Evolutionary conservation across 1,140 invertebrate species (phyloP), one percentile per base, ranked within the genome.

Genomic region (Marisa cornuarietis): DNA sequence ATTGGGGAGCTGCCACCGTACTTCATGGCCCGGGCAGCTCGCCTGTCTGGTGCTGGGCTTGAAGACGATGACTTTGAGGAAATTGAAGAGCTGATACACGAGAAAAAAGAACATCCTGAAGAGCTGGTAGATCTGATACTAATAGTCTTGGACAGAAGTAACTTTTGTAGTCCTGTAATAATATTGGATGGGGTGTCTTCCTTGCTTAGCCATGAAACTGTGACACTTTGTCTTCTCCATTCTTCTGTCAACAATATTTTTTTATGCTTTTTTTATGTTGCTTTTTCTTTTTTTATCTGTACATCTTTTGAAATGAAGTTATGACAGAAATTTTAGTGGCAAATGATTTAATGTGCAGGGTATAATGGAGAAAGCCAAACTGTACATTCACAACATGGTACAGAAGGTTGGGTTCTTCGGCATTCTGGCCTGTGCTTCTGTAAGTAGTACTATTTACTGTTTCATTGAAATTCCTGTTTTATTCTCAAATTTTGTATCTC

Each of bases 381-480:
- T 97, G 69, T 94, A 94, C 82, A 95, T 99, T 84, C 96, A 99
- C 91, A 95, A 96, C 84, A 92, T 99, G 72, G 97, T 99, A 2
- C 95, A 99, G 88, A 95, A 94, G 89, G 96, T 99, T 72, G 98
- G 99, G 42, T 99, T 99, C 92, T 95, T 97, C 83, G 98, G 98
- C 49, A 99, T 99, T 84, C 91, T 99, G 79, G 95, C 97, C 7
- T 99, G 98, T 93, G 99, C 98, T 68, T 98, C 97, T 80, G 95
- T 96, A 89, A 92, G 92, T 92, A 63, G 26, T 52, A 51, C 68
- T 58, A 74, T 62, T 61, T 71, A 42, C 52, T 66, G 18, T 75
- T 31, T 31, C 31, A 42, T 11, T 9, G 1, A 58, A 58, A 58
- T 18, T 1, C 54, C 52, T 54, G 8, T 18, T 58, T 58, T 58